A percentile compares a stretch with the other conserved stretches of the same genome.
Conservation (phyloP, 2,888 invertebrate species). For the Anoncus sp. region DNA sequence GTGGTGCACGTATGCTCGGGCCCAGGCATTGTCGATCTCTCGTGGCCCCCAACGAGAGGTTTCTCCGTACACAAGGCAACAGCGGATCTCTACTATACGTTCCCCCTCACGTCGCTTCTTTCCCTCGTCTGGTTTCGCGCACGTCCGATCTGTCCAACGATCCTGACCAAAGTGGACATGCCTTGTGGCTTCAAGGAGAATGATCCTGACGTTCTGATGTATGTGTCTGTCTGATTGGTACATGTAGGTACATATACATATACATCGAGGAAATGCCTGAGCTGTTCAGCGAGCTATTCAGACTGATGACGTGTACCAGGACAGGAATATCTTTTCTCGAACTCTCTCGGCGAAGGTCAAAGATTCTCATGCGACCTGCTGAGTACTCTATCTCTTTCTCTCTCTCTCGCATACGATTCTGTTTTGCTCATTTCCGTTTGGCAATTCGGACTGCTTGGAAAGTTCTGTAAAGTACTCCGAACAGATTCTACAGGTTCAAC, state of each 20-base stretch:
- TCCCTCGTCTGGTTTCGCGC: background rate
- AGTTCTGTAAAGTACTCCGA: background rate
- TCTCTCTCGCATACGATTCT: background rate
- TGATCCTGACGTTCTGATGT: slow-evolving; percentile 15
- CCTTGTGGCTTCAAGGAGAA: slow-evolving; percentile 12
- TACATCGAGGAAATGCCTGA: background rate
- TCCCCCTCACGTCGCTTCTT: slow-evolving; percentile 2
- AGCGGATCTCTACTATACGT: slow-evolving; percentile 1
- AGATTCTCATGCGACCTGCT: slow-evolving; percentile 4
- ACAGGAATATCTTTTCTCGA: slow-evolving; percentile 1
- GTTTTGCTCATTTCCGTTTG: background rate
- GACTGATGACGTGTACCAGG: background rate
- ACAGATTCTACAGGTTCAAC: background rate
- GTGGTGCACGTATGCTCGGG: slow-evolving; percentile 16
- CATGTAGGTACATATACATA: background rate
- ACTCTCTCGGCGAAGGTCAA: background rate
- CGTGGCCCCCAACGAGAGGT: background rate
- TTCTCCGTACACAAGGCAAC: slow-evolving; percentile 16
- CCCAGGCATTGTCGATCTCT: background rate
- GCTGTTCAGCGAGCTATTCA: slow-evolving; percentile 15
- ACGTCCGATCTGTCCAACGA: slow-evolving; percentile 21
- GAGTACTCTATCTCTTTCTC: no score
- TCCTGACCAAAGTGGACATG: background rate
- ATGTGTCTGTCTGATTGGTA: slow-evolving; percentile 3
- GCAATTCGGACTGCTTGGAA: background rate